These are phyloP conservation scores for Canis aureus DNA, from an alignment of 2,113 vertebrate genomes.

Conservation along the genomic window DNA sequence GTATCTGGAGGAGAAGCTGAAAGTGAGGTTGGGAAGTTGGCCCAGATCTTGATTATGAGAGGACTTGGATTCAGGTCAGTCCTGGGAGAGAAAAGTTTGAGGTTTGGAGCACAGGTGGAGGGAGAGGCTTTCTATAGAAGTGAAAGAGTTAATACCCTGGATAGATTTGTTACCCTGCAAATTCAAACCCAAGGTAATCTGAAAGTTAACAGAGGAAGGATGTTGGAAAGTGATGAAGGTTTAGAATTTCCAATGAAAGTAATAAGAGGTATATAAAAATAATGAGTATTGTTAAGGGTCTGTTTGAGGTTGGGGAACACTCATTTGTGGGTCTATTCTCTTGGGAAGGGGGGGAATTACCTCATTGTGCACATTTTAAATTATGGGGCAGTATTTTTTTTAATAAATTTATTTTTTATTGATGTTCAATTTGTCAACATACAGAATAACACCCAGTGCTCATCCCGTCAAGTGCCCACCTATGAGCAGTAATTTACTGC, in stretches of 20 bases:
- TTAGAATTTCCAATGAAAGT: conserved; percentile 24
- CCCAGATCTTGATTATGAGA: conserved; percentile 19
- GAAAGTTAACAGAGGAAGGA: conserved; percentile 38
- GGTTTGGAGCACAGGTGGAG: not conserved
- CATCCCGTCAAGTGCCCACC: no score
- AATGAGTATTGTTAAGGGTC: not conserved
- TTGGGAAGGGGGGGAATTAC: not conserved
- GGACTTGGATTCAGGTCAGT: not conserved
- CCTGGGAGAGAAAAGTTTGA: not conserved
- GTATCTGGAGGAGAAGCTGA: not conserved
- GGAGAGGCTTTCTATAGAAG: not conserved
- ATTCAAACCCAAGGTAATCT: not conserved
- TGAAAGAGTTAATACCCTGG: not conserved
- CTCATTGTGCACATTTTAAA: conserved; percentile 7
- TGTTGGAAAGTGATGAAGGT: not conserved
- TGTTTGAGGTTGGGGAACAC: conserved; percentile 35
- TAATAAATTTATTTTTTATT: no score
- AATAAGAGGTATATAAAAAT: conserved; percentile 8
- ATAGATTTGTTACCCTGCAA: not conserved
- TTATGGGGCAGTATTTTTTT: not conserved
- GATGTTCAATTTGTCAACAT: no score
- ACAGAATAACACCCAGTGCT: no score
- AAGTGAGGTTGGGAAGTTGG: not conserved
- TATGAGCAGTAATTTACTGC: not conserved
- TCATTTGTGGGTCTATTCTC: not conserved